Conservation (phyloP, 2,797 vertebrate species). For the Adrianichthys oophorus region DNA sequence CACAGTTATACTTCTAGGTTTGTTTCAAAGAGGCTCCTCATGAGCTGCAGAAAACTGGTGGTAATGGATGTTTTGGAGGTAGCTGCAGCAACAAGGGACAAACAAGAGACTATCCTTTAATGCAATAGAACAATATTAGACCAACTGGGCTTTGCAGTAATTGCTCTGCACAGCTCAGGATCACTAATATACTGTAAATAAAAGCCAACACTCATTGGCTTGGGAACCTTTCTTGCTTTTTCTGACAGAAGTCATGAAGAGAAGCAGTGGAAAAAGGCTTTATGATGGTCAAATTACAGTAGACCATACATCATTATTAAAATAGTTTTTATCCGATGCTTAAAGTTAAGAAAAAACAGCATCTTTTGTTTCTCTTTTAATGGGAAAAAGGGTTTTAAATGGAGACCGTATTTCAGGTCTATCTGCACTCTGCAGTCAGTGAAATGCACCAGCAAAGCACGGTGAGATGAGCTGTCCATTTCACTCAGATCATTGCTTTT, state of each 20-base stretch:
- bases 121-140: constrained; percentile 22
- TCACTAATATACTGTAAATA: constrained; percentile 1
- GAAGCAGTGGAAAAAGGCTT: no score
- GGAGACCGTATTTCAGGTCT: constrained; percentile 60
- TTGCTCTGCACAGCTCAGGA: constrained; percentile 4
- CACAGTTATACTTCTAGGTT: neutral
- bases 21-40: neutral
- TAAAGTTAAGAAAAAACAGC: constrained; percentile 17
- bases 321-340: constrained; percentile 27
- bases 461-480: constrained; percentile 64
- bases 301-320: neutral
- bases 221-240: no score
- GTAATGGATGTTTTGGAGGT: constrained; percentile 4
- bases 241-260: no score
- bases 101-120: constrained; percentile 23
- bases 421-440: constrained; percentile 39
- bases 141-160: constrained; percentile 14
- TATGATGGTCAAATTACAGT: no score
- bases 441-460: constrained; percentile 51
- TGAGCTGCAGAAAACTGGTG: constrained; percentile 4
- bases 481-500: constrained; percentile 66
- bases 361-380: neutral
- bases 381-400: constrained; percentile 43
- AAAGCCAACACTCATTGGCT: no score
- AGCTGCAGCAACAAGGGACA: constrained; percentile 20